Conservation (phyloP, 2,888 invertebrate genomes). For the Byasa hedistus region DNA sequence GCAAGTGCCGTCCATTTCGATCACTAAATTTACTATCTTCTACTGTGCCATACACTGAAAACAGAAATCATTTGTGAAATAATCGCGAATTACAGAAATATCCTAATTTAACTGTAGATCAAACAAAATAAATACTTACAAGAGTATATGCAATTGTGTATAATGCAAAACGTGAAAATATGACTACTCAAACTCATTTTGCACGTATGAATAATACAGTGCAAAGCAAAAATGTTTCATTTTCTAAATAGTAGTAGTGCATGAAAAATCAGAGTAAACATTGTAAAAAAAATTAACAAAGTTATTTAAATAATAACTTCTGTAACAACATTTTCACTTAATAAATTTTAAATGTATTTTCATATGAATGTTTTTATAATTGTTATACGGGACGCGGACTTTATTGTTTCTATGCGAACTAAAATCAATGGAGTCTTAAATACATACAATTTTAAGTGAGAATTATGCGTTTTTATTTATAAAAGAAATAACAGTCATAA, state of each 20-base stretch:
- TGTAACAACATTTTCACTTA: too few species aligned
- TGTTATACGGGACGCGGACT: too few species aligned
- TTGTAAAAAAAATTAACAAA: too few species aligned
- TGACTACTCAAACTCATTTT: slow-evolving; percentile 53
- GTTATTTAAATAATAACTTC: too few species aligned
- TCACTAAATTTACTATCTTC: slow-evolving; percentile 29
- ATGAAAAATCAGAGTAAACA: not conserved
- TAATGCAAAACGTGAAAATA: slow-evolving; percentile 36
- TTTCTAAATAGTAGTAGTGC: slow-evolving; percentile 8
- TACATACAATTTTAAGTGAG: too few species aligned
- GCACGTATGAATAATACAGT: slow-evolving; percentile 43
- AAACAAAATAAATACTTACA: slow-evolving; percentile 3
- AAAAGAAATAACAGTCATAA: too few species aligned
- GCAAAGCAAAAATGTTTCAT: slow-evolving; percentile 27
- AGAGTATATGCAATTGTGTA: slow-evolving; percentile 34
- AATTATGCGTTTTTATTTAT: too few species aligned
- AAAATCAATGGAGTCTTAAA: too few species aligned
- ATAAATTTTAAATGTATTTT: too few species aligned
- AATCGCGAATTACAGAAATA: not conserved
- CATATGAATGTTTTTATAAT: too few species aligned
- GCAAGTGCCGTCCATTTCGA: slow-evolving; percentile 37
- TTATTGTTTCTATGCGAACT: too few species aligned
- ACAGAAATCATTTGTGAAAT: not conserved
- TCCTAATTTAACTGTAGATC: not conserved
- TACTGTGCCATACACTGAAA: slow-evolving; percentile 38